Base-by-base conservation (phyloP, 2,797 vertebrate genomes). In the Paguma larvata region DNA sequence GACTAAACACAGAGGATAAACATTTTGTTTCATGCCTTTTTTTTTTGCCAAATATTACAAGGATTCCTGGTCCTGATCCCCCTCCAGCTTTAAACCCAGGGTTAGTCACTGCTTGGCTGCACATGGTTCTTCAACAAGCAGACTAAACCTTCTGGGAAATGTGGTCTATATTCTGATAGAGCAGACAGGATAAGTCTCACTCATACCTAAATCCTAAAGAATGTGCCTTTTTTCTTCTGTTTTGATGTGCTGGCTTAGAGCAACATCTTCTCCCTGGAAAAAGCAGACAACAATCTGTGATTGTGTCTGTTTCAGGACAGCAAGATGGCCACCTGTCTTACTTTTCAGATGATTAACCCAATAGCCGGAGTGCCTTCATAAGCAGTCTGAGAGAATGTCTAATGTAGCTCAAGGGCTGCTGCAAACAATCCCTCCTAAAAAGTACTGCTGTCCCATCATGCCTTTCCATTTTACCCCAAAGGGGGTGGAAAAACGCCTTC, bases 161-260 rank as follows among this genome's bases (percentile, higher is more conserved):
- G 21, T 44, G 48, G 79, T 94, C 77, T 18, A 3, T 90, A 88
- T 70, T 96, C 70, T 94, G 82, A 93, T 19, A 90, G 70, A 94
- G 62, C 65, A 85, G 67, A 92, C 78, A 73, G 41, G 53, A 27
- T 75, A 85, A 95, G 32, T 93, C 86, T 98, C 19, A 93, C 48
- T 51, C 88, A 97, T 51, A 96, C 72, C 63, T 65, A 84, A 96
- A 93, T 96, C 48, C 83, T 80, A 79, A 93, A 68, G 92, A 97
- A 95, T 95, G 83, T 78, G 68, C 85, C 41, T 72, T 87, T 95
- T 80, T 72, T 53, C 83, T 89, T 94, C 82, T 65, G 86, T 91
- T 95, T 65, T 88, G 86, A 91, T 38, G 14, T 34, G 21, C 21
- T 91, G 56, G 59, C 83, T 91, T 94, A 94, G 3, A 90, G 79